phyloP scores from a whole-genome alignment of 1,140 invertebrate genomes.

The Drosophila arizonae region DNA sequence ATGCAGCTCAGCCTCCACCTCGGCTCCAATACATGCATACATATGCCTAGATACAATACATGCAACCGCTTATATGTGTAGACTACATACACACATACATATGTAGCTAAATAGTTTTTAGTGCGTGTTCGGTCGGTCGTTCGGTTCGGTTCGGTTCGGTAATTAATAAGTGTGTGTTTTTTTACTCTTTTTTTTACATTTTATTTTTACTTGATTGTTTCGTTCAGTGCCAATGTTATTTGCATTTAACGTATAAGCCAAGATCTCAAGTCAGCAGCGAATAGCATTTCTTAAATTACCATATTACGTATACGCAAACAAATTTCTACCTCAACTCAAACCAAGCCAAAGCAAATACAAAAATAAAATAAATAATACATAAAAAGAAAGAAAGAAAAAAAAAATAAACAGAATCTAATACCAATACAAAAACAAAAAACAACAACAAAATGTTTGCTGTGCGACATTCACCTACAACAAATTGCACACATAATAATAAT shows the following conservation, averaged over 20 bases:
- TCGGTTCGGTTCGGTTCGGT: conserved; percentile 47
- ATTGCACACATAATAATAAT: conserved; percentile 31
- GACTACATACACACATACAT: neutral
- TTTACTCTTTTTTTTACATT: conserved; percentile 1
- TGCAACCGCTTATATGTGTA: no score
- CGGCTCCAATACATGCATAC: neutral
- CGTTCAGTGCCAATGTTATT: conserved; percentile 36
- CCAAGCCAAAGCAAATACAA: conserved; percentile 41
- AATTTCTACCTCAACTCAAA: conserved; percentile 39
- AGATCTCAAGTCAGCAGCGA: conserved; percentile 40
- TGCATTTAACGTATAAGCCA: conserved; percentile 39
- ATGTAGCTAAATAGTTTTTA: conserved; percentile 44
- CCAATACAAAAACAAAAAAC: neutral
- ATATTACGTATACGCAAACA: conserved; percentile 42
- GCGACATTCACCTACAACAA: conserved; percentile 17
- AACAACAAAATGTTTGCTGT: conserved; percentile 22
- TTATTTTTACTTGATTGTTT: conserved; percentile 19
- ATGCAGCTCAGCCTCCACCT: conserved; percentile 1
- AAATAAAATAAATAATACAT: conserved; percentile 12
- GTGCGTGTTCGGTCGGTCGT: conserved; percentile 45
- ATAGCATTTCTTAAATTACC: conserved; percentile 37
- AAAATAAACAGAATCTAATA: conserved; percentile 12
- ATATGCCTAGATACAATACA: neutral
- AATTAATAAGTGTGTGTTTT: conserved; percentile 29
- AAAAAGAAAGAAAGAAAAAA: neutral